These are phyloP conservation scores for Campylomormyrus numenius DNA, from an alignment of 2,113 vertebrate species.

Conservation along the genomic window DNA sequence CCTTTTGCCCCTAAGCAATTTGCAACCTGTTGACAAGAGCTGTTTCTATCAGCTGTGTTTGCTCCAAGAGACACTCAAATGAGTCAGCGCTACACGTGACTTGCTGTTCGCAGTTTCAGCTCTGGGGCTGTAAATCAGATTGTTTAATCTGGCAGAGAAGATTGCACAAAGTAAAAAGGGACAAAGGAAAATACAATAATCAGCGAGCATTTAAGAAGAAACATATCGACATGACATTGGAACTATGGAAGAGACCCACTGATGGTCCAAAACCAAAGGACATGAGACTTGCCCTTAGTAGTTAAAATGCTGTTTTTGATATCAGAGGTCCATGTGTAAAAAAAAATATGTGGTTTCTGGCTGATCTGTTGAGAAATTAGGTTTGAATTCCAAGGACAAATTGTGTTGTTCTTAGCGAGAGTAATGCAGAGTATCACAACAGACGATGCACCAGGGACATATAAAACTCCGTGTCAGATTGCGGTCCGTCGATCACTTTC, in stretches of 20 bases:
- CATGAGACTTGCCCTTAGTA: not conserved
- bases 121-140: not conserved
- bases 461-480: not conserved
- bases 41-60: not conserved
- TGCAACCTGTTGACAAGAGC: not conserved
- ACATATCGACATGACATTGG: not conserved
- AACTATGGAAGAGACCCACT: not conserved
- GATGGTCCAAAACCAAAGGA: not conserved
- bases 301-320: not conserved
- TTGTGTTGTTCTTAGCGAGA: not conserved
- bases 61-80: not conserved
- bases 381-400: not conserved
- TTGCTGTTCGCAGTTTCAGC: not conserved
- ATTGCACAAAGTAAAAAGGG: not conserved
- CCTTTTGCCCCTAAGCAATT: not conserved
- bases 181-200: constrained; percentile 1
- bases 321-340: constrained; percentile 6
- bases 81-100: not conserved
- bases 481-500: not conserved
- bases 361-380: constrained; percentile 17
- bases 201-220: not conserved
- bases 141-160: constrained; percentile 23
- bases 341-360: not conserved
- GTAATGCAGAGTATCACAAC: not conserved
- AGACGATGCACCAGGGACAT: not conserved